Base-by-base conservation (phyloP, 2,888 invertebrate genomes). In the Aleiodes alternator region DNA sequence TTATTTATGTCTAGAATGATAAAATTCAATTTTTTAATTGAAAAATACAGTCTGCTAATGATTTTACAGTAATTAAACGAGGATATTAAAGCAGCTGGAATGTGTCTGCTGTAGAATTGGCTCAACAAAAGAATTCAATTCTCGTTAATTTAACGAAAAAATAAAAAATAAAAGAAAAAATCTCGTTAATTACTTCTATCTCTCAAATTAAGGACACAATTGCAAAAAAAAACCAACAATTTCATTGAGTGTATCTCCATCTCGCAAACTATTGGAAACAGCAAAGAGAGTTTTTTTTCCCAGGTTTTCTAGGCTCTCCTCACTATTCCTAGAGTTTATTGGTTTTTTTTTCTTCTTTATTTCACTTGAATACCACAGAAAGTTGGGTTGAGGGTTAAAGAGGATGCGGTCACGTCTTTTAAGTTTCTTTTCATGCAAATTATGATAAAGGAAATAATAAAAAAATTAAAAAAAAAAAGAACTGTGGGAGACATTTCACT, bases 381-480 rank as follows among this genome's bases (percentile, higher is more conserved):
- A 61, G 61, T 14, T 38, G 61, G 38, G 55, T 55, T 16, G 43
- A 55, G 61, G 61, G 61, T 61, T 61, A 61, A 61, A 61, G 61
- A 61, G 61, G 61, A 61, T 61, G 61, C 61, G 61, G 61, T 61
- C 61, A 38, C 61, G 38, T 61, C 38, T 38, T 61, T 38, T n/a
- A n/a, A 61, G 31, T 61, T 14, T 38, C 61, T 61, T 61, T 61
- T 61, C 61, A 61, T 61, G 61, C 61, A 61, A 61, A 61, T 61
- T 61, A 38, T 61, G 23, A 61, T 61, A 38, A 38, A 38, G 14
- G 12, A 38, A 56, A 29, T 56, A 29, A 34, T 34, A 56, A 29
- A 38, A 23, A 23, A 23, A n/a, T n/a, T n/a, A 1, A 23, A 23
- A 23, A 23, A 23, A 23, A 12, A 14, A 12, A 7, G 31, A 43